Conservation (phyloP, 2,888 invertebrate species). For the Xylota segnis region DNA sequence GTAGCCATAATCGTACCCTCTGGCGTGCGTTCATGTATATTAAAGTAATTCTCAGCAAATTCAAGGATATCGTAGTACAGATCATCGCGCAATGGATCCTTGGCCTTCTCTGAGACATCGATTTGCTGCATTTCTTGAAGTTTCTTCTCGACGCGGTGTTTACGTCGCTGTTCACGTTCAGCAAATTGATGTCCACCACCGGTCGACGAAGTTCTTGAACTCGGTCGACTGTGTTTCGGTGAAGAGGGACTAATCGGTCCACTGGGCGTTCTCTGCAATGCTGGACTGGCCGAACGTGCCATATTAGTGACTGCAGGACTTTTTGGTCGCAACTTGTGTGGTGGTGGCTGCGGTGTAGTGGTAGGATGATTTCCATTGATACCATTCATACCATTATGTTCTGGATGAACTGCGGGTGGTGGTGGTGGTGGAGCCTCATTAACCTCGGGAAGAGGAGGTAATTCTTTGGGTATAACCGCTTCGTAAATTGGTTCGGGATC, state of each 20-base stretch:
- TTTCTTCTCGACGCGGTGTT: constrained; percentile 93
- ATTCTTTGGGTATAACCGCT: constrained; percentile 90
- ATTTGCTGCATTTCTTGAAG: constrained; percentile 91
- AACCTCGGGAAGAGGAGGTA: constrained; percentile 83
- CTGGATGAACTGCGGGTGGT: constrained; percentile 61
- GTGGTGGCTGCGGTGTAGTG: constrained; percentile 77
- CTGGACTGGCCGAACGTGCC: constrained; percentile 80
- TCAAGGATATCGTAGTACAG: constrained; percentile 93
- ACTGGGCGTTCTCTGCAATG: constrained; percentile 77
- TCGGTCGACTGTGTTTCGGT: constrained; percentile 85
- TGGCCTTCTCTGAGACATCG: constrained; percentile 82
- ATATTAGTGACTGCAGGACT: constrained; percentile 83
- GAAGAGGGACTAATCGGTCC: constrained; percentile 83
- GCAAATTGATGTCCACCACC: constrained; percentile 84
- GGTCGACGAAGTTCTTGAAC: constrained; percentile 85
- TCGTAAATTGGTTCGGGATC: constrained; percentile 93
- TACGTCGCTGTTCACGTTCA: constrained; percentile 92
- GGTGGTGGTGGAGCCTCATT: constrained; percentile 72
- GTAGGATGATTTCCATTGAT: constrained; percentile 41
- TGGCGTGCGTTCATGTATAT: constrained; percentile 93
- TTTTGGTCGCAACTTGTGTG: constrained; percentile 81
- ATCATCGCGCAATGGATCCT: constrained; percentile 85
- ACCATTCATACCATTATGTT: constrained; percentile 69
- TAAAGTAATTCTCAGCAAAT: constrained; percentile 97
- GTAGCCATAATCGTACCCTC: constrained; percentile 96